phyloP scores from a whole-genome alignment of 2,888 invertebrate genomes.

The Cryptus viduatorius region DNA sequence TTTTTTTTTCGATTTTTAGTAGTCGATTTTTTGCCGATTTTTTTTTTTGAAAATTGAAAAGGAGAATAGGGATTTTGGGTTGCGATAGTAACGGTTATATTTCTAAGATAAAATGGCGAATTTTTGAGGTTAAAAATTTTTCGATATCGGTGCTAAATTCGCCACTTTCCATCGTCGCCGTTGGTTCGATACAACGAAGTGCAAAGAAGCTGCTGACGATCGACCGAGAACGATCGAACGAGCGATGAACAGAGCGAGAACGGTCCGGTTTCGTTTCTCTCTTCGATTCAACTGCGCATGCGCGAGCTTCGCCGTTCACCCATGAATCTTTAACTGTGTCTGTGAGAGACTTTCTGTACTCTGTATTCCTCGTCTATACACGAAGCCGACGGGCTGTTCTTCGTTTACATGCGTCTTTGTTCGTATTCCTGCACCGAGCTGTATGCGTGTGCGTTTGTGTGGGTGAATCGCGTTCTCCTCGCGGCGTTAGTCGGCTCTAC shows the following conservation, averaged over 20 bases:
- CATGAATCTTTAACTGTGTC: constrained; percentile 3
- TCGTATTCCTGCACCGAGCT: constrained; percentile 20
- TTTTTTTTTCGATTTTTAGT: no score
- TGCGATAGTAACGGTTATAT: background rate
- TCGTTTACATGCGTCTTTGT: constrained; percentile 35
- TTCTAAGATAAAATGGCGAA: no score
- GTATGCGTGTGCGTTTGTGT: constrained; percentile 32
- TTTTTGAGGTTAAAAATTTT: no score
- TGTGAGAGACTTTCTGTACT: background rate
- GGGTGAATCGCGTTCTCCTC: constrained; percentile 58
- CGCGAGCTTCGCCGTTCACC: constrained; percentile 69
- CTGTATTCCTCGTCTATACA: constrained; percentile 8
- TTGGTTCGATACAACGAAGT: background rate
- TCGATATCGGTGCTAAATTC: no score
- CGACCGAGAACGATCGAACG: constrained; percentile 67
- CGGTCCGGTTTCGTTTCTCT: constrained; percentile 67
- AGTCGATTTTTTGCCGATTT: background rate
- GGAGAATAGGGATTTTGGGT: background rate
- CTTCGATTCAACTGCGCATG: constrained; percentile 57
- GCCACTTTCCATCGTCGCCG: background rate
- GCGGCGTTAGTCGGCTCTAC: constrained; percentile 47
- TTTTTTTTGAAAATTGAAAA: background rate
- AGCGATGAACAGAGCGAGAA: constrained; percentile 77
- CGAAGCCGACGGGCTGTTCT: background rate
- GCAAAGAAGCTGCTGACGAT: constrained; percentile 57